These are phyloP conservation scores for Prinia subflava DNA, from an alignment of 2,113 vertebrate species.

Conservation along the genomic window DNA sequence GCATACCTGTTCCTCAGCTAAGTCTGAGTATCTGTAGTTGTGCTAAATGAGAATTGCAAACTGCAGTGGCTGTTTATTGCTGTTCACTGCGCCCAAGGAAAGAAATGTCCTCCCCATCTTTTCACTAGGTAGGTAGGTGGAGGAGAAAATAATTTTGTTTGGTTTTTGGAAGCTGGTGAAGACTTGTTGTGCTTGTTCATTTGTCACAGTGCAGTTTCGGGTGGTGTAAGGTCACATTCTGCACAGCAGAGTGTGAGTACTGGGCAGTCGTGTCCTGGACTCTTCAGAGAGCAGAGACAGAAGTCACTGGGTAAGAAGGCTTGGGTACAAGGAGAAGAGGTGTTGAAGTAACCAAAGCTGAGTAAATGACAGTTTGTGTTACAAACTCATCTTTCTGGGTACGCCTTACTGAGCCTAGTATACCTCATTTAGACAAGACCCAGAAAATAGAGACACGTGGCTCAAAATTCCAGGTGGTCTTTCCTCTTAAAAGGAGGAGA, in stretches of 20 bases:
- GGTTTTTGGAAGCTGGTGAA: not conserved
- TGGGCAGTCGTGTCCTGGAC: not conserved
- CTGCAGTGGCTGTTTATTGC: not conserved
- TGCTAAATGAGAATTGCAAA: not conserved
- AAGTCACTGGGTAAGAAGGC: not conserved
- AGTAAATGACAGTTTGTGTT: not conserved
- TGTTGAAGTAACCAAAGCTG: not conserved
- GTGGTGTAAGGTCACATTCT: not conserved
- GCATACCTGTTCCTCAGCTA: not conserved
- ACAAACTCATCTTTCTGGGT: not conserved
- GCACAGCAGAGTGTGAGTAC: not conserved
- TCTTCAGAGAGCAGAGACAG: not conserved
- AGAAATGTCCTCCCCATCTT: not conserved
- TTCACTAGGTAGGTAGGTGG: not conserved
- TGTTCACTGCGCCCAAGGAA: not conserved
- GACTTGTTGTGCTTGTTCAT: not conserved
- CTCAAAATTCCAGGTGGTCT: not conserved
- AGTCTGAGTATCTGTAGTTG: not conserved
- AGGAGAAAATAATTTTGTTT: not conserved
- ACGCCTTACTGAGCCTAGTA: not conserved
- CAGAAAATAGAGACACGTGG: fast-evolving
- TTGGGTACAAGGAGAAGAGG: not conserved
- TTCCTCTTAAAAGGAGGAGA: not conserved
- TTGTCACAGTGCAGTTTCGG: not conserved
- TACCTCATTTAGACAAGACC: not conserved